Base-by-base conservation (phyloP, 2,113 vertebrate species). In the Bubo blakistoni region DNA sequence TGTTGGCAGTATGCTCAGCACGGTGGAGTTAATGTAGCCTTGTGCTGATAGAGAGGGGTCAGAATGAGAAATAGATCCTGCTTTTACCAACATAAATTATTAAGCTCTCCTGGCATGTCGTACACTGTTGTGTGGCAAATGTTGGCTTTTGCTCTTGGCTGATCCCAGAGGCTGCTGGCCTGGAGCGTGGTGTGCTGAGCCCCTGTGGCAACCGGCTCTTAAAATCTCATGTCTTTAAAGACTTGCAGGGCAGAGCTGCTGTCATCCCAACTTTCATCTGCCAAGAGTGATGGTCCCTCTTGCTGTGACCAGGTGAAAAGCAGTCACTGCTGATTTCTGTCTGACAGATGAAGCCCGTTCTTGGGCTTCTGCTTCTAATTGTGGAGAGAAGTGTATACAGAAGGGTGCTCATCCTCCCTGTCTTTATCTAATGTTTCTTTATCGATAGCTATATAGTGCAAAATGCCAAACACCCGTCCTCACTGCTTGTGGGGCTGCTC, bases 41-140 rank as follows among this genome's bases (percentile, higher is more conserved):
- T 36, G 69, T 85, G 81, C 94, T 91, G 81, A 83, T 82, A 55
- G 62, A 82, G 81, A 76, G 58, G 81, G 72, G 29, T 63, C 26
- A 15, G 90, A 51, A 73, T 0, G n/a, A 93, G 93, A 86, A 93
- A 55, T 63, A 54, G 94, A 92, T 90, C 54, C 67, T 90, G 81
- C 90, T 93, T 90, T 96, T 96, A 93, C 88, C 63, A 34, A 4
- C 55, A 74, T 96, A 29, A 93, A 86, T 95, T 93, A 96, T 95
- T 94, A 82, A 96, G 52, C 46, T 90, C 27, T 54, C 71, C 86
- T 88, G 78, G 87, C 70, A 11, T 49, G 65, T 62, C 57, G 10
- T 25, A 18, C 32, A 2, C 26, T 26, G 49, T 30, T 52, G 54
- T 10, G 49, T 94, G 93, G 87, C 85, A 88, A 85, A 40, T n/a